Percentiles rank a stretch among this genome's conserved stretches.
These are phyloP conservation scores for Syncerus caffer DNA, from an alignment of 2,797 vertebrate species.

Conservation along the genomic window DNA sequence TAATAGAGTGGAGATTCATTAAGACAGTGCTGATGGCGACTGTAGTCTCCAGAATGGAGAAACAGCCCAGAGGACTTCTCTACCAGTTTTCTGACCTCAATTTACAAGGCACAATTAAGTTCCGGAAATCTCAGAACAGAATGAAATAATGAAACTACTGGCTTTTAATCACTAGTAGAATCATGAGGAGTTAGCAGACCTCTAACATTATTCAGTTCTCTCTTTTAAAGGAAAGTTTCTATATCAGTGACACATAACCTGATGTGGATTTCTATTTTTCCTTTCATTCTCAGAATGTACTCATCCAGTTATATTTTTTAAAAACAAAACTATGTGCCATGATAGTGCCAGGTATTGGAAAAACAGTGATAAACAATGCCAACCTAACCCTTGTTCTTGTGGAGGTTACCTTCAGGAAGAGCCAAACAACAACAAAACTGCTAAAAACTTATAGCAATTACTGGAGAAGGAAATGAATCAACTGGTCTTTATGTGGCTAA, in stretches of 20 bases:
- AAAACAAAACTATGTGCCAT: not conserved
- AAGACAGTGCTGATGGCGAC: constrained; percentile 67
- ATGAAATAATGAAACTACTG: constrained; percentile 38
- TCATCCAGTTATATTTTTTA: not conserved
- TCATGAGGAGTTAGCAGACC: constrained; percentile 32
- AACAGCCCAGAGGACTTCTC: constrained; percentile 72
- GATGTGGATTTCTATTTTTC: not conserved
- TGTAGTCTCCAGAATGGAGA: constrained; percentile 58
- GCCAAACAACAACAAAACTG: not conserved
- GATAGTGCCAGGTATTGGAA: not conserved
- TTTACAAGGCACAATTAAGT: constrained; percentile 71
- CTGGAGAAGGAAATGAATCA: not conserved
- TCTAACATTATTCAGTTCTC: constrained; percentile 55
- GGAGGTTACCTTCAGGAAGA: not conserved
- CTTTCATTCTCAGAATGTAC: not conserved
- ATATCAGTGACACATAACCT: not conserved
- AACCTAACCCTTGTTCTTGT: not conserved
- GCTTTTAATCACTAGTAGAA: constrained; percentile 74
- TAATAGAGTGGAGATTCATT: constrained; percentile 72
- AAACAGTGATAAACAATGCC: not conserved
- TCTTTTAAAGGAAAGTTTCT: constrained; percentile 57
- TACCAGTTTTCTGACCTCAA: constrained; percentile 78
- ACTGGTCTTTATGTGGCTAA: constrained; percentile 43
- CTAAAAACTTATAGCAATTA: not conserved
- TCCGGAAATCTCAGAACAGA: constrained; percentile 63